Evolutionary conservation across 2,797 vertebrate species (phyloP).

Genomic region (Otolemur crassicaudatus): DNA sequence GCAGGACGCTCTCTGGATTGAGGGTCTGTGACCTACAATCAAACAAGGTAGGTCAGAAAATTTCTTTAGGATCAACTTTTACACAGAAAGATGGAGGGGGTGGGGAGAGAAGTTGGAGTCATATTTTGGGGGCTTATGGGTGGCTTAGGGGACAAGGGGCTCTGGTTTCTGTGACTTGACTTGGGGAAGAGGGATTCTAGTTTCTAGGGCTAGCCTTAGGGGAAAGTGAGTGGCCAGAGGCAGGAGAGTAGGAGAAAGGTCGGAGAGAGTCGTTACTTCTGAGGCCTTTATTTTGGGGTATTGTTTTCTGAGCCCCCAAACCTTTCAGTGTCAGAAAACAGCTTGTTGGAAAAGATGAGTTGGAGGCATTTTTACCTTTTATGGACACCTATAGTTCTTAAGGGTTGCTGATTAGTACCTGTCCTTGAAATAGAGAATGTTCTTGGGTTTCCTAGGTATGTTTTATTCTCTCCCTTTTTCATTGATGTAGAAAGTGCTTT

Average conservation of each 20-base stretch:
- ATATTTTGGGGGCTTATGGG: background rate
- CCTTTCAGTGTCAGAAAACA: background rate
- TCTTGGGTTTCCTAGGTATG: background rate
- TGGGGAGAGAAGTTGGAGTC: background rate
- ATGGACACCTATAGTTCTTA: background rate
- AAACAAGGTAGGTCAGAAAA: background rate
- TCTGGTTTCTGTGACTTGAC: background rate
- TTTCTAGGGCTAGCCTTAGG: background rate
- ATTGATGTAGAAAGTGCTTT: background rate
- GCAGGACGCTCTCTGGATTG: background rate
- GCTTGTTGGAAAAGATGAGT: background rate
- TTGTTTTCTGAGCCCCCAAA: background rate
- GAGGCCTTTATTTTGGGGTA: background rate
- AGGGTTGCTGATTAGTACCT: background rate
- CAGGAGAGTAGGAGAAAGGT: background rate
- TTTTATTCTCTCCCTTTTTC: background rate
- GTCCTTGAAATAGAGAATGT: background rate
- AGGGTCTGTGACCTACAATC: background rate
- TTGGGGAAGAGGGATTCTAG: background rate
- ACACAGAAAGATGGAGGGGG: background rate
- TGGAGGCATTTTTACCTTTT: background rate
- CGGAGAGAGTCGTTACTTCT: background rate
- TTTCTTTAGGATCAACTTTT: background rate
- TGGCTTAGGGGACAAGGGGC: background rate
- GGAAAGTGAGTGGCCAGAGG: background rate